Evolutionary conservation across 2,113 vertebrate species (phyloP).

Genomic region (Odocoileus virginianus): DNA sequence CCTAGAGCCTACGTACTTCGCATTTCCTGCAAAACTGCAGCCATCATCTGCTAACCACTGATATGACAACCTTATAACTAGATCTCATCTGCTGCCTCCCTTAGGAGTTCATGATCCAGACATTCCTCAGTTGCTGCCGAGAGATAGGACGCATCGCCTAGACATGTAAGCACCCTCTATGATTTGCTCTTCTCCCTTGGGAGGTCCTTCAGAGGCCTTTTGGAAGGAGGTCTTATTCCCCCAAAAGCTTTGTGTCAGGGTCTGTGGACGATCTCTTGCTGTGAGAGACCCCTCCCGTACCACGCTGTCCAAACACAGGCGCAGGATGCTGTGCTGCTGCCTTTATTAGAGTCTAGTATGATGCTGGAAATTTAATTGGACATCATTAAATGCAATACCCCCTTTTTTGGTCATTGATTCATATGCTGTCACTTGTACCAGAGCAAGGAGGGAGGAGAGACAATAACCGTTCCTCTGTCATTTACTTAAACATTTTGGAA

Average conservation of each 20-base stretch:
- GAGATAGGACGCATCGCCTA: not conserved
- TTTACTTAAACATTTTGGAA: not conserved
- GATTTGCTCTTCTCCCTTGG: too few species aligned
- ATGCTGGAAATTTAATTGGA: not conserved
- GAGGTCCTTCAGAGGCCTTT: not conserved
- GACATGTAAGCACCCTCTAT: too few species aligned
- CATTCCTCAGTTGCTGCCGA: not conserved
- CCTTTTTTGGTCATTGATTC: not conserved
- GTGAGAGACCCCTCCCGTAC: not conserved
- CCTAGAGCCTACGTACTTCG: not conserved
- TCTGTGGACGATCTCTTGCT: not conserved
- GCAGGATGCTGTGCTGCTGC: not conserved
- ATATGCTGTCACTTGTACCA: not conserved
- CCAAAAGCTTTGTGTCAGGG: not conserved
- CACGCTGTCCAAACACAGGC: not conserved
- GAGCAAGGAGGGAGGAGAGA: not conserved
- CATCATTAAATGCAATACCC: not conserved
- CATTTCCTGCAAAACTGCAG: not conserved
- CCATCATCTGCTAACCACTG: not conserved
- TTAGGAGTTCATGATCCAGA: not conserved
- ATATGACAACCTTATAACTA: not conserved
- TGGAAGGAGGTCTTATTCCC: not conserved
- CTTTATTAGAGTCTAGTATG: not conserved
- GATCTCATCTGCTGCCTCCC: fast-evolving
- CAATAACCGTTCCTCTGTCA: not conserved